A percentile compares a stretch with the other conserved stretches of the same genome.
Conservation (phyloP, 1,140 invertebrate species). For the Aphaenogaster ashmeadi region DNA sequence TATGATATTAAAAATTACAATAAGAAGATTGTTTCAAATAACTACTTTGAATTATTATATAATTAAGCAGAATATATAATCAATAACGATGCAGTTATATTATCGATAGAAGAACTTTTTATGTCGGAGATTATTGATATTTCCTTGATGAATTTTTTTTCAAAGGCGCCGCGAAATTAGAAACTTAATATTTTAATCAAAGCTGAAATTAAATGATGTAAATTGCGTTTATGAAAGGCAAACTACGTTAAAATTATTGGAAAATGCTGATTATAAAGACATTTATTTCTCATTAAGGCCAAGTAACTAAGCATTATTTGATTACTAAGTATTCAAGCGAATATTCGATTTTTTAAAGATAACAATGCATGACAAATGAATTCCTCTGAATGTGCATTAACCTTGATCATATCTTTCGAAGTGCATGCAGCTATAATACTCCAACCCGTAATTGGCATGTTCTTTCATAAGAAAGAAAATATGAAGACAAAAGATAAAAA, state of each 20-base stretch:
- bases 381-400: conserved; percentile 14
- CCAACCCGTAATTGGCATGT: not conserved
- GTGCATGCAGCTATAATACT: not conserved
- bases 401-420: conserved; percentile 29
- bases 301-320: not conserved
- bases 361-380: conserved; percentile 45
- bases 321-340: not conserved
- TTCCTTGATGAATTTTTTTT: conserved; percentile 19
- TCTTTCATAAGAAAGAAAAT: conserved; percentile 42
- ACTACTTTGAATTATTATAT: not conserved
- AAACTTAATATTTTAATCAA: conserved; percentile 33
- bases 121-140: conserved; percentile 11
- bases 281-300: conserved; percentile 17
- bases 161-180: not conserved
- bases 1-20: not conserved
- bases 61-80: not conserved
- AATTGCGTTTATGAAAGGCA: not conserved
- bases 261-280: conserved; percentile 21
- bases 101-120: not conserved
- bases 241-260: conserved; percentile 7
- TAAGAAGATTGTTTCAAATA: not conserved
- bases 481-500: not conserved
- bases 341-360: conserved; percentile 32
- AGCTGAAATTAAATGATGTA: not conserved
- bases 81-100: not conserved